Evolutionary conservation across 1,140 invertebrate genomes (phyloP).

Genomic region (Carposina sasakii): DNA sequence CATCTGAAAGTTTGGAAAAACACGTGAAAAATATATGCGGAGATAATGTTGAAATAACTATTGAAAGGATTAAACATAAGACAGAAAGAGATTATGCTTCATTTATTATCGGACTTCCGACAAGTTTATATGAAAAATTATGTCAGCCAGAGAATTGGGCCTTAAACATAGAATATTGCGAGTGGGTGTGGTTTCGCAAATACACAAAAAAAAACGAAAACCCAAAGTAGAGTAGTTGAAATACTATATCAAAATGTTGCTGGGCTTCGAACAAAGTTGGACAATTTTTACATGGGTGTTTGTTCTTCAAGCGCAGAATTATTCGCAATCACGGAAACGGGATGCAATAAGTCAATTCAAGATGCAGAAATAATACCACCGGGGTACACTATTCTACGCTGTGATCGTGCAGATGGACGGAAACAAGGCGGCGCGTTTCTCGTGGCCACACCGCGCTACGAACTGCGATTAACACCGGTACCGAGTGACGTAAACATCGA

Average conservation of each 20-base stretch:
- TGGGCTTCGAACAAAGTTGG: slow-evolving; percentile 3
- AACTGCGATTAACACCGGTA: background rate
- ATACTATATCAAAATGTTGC: slow-evolving; percentile 10
- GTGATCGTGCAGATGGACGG: slow-evolving; percentile 2
- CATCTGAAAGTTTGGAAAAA: background rate
- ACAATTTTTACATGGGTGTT: background rate
- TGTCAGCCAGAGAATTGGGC: slow-evolving; percentile 9
- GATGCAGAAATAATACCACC: slow-evolving; percentile 4
- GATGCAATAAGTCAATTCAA: background rate
- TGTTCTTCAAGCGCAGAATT: background rate
- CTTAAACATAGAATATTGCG: slow-evolving; percentile 12
- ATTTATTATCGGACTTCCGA: slow-evolving; percentile 7
- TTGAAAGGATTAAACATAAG: slow-evolving; percentile 13
- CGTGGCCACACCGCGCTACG: slow-evolving; percentile 3
- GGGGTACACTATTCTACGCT: background rate
- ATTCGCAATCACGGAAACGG: slow-evolving; percentile 8
- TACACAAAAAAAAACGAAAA: background rate
- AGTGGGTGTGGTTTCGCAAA: slow-evolving; percentile 16
- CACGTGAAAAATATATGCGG: background rate
- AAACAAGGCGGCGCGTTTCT: too few relatives aligned
- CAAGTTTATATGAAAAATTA: slow-evolving; percentile 12
- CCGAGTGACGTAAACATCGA: background rate
- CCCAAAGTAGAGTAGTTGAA: slow-evolving; percentile 3
- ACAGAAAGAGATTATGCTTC: slow-evolving; percentile 2
- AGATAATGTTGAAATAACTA: slow-evolving; percentile 2